Evolutionary conservation across 1,140 invertebrate species (phyloP).

Genomic region (Trinorchestia longiramus): DNA sequence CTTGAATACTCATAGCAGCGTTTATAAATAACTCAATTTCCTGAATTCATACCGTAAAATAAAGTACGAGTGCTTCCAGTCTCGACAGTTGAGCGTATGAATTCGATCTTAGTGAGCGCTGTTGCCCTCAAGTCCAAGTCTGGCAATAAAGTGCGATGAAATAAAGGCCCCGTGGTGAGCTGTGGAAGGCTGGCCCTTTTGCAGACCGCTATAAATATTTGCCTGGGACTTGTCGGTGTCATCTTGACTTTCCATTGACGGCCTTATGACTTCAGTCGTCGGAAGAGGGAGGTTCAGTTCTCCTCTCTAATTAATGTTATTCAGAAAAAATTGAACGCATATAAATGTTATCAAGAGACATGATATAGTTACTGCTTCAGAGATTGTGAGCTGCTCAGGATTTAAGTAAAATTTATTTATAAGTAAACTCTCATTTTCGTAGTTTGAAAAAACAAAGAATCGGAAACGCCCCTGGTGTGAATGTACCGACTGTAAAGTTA

Average conservation of each 20-base stretch:
- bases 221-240: not conserved
- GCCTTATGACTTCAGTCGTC: not conserved
- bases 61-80: not conserved
- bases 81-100: not conserved
- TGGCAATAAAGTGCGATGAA: not conserved
- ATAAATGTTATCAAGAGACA: not conserved
- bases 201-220: not conserved
- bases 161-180: not conserved
- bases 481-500: too few relatives aligned
- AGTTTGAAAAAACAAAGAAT: too few relatives aligned
- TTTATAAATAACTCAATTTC: not conserved
- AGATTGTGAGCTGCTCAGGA: too few relatives aligned
- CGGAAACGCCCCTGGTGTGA: too few relatives aligned
- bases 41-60: not conserved
- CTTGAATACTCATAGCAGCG: not conserved
- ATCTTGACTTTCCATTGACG: not conserved
- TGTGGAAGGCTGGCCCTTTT: not conserved
- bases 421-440: too few relatives aligned
- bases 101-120: not conserved
- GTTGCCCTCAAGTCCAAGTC: not conserved
- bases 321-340: not conserved
- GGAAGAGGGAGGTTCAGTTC: not conserved
- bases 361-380: not conserved
- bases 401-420: too few relatives aligned
- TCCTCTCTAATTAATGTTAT: not conserved